phyloP scores from a whole-genome alignment of 2,888 invertebrate genomes.

The Synergus gifuensis region DNA sequence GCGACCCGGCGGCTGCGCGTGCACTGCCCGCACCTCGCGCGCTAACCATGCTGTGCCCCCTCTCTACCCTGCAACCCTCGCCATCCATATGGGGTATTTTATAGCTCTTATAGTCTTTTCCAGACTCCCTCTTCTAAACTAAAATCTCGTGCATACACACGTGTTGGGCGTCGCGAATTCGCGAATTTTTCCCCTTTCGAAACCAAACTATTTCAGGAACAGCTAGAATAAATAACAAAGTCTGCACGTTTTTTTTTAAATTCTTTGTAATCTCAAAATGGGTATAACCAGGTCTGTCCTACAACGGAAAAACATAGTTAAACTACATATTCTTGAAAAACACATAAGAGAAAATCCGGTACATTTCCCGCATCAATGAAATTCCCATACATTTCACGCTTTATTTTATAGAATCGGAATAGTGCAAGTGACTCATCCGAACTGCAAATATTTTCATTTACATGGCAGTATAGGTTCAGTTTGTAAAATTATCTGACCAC shows the following conservation, averaged over 20 bases:
- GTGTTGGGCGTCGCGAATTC: not conserved
- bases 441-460: too few relatives aligned
- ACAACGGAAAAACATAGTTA: too few relatives aligned
- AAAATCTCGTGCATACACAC: constrained; percentile 11
- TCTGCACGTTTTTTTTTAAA: not conserved
- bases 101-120: constrained; percentile 6
- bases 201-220: not conserved
- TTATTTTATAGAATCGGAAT: too few relatives aligned
- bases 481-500: too few relatives aligned
- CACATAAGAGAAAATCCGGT: too few relatives aligned
- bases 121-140: not conserved
- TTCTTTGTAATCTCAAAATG: not conserved
- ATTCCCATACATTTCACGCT: too few relatives aligned
- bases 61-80: constrained; percentile 22
- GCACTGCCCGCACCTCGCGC: constrained; percentile 66
- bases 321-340: too few relatives aligned
- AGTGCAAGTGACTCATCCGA: too few relatives aligned
- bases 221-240: not conserved
- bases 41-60: constrained; percentile 32
- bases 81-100: constrained; percentile 19
- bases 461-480: too few relatives aligned
- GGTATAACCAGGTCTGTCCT: too few relatives aligned
- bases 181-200: not conserved
- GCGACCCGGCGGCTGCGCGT: constrained; percentile 74
- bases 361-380: too few relatives aligned